Conservation (phyloP, 1,140 invertebrate species). For the Drosophila truncata region DNA sequence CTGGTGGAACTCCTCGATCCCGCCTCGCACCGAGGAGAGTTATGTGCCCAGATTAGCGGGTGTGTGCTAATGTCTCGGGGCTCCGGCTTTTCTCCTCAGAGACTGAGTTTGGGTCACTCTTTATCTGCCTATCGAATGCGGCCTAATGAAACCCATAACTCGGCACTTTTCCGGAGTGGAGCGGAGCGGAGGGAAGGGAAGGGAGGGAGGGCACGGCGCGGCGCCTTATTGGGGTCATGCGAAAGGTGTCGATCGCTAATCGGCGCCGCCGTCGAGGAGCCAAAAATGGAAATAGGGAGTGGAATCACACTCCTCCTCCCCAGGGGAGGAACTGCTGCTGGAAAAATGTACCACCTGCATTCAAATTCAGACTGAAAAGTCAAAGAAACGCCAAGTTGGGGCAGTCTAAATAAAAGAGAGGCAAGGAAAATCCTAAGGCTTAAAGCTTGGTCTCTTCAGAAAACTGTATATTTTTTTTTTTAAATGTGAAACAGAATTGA, state of each 20-base stretch:
- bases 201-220: neutral
- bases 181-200: constrained; percentile 13
- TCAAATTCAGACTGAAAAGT: neutral
- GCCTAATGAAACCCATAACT: constrained; percentile 81
- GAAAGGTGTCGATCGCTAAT: constrained; percentile 41
- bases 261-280: neutral
- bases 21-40: constrained; percentile 35
- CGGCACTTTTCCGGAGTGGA: constrained; percentile 60
- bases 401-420: neutral
- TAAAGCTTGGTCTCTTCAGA: neutral
- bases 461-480: no score
- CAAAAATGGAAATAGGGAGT: constrained; percentile 3
- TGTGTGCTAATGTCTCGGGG: constrained; percentile 69
- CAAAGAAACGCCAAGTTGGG: neutral
- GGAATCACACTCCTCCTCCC: neutral
- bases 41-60: constrained; percentile 80
- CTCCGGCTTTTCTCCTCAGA: constrained; percentile 1
- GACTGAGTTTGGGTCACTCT: constrained; percentile 44
- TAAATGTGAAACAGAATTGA: no score
- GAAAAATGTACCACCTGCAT: neutral
- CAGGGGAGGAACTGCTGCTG: neutral
- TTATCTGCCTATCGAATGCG: constrained; percentile 47
- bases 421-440: accelerated
- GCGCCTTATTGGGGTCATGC: constrained; percentile 55
- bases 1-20: constrained; percentile 11